Conservation (phyloP, 2,888 invertebrate species). For the Ctenicera cuprea region DNA sequence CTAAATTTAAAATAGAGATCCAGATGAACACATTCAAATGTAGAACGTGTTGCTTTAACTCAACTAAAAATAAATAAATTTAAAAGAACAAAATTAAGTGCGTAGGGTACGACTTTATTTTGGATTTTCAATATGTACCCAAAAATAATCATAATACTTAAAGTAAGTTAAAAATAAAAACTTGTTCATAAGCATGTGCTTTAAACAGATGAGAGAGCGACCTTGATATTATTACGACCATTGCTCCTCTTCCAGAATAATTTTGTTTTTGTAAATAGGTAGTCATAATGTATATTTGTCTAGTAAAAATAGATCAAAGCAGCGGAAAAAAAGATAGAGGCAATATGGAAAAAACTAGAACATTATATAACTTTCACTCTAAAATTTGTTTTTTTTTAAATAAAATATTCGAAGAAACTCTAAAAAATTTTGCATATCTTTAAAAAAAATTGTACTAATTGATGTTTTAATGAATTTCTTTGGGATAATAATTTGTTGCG, state of each 20-base stretch:
- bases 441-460: no score
- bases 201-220: background rate
- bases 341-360: background rate
- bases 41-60: no score
- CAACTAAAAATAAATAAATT: background rate
- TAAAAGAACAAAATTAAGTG: no score
- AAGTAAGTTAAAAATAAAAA: background rate
- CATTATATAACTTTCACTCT: background rate
- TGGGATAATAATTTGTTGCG: no score
- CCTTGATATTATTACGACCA: background rate
- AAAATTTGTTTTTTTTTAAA: background rate
- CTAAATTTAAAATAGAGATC: no score
- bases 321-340: background rate
- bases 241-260: constrained; percentile 4
- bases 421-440: no score
- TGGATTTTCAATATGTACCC: background rate
- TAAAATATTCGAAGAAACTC: background rate
- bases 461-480: no score
- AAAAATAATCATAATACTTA: background rate
- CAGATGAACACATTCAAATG: no score
- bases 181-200: background rate
- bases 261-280: constrained; percentile 13
- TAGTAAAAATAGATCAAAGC: constrained; percentile 23
- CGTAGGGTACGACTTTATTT: background rate
- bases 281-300: constrained; percentile 13